phyloP scores from a whole-genome alignment of 2,888 invertebrate species.

The Nesidiocoris tenuis region DNA sequence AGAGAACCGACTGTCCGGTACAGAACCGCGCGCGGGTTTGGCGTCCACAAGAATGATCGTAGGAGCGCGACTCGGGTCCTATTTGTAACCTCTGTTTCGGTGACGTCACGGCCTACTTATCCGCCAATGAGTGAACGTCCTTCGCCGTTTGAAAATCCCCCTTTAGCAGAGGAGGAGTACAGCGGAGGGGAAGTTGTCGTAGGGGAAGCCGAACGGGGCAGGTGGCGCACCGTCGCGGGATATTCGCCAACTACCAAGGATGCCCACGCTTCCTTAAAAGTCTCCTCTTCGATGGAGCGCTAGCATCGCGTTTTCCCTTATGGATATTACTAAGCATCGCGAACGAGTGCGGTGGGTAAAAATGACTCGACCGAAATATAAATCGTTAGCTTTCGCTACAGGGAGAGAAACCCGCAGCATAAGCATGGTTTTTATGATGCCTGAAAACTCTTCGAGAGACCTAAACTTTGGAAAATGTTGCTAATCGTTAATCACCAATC shows the following conservation, averaged over 20 bases:
- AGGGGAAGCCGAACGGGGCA: slow-evolving; percentile 11
- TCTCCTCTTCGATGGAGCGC: not conserved
- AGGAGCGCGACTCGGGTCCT: slow-evolving; percentile 51
- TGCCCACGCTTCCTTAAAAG: slow-evolving; percentile 20
- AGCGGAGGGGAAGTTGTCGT: too few species aligned
- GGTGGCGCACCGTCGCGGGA: slow-evolving; percentile 43
- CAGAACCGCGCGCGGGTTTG: slow-evolving; percentile 28
- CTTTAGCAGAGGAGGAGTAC: not conserved
- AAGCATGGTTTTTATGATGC: too few species aligned
- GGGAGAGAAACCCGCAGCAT: too few species aligned
- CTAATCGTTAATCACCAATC: too few species aligned
- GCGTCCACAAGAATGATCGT: slow-evolving; percentile 50
- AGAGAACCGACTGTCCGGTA: slow-evolving; percentile 25
- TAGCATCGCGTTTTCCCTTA: not conserved
- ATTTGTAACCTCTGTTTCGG: slow-evolving; percentile 53
- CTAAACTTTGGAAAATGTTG: too few species aligned
- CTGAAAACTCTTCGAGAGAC: too few species aligned
- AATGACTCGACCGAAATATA: too few species aligned
- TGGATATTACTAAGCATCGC: not conserved
- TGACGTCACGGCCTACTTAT: slow-evolving; percentile 63
- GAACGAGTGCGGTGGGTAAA: not conserved
- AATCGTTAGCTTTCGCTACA: too few species aligned
- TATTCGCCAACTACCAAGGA: slow-evolving; percentile 29
- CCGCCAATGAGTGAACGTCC: slow-evolving; percentile 52
- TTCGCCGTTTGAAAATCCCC: slow-evolving; percentile 48